phyloP scores from a whole-genome alignment of 1,140 invertebrate genomes.

The Ceratina calcarata region DNA sequence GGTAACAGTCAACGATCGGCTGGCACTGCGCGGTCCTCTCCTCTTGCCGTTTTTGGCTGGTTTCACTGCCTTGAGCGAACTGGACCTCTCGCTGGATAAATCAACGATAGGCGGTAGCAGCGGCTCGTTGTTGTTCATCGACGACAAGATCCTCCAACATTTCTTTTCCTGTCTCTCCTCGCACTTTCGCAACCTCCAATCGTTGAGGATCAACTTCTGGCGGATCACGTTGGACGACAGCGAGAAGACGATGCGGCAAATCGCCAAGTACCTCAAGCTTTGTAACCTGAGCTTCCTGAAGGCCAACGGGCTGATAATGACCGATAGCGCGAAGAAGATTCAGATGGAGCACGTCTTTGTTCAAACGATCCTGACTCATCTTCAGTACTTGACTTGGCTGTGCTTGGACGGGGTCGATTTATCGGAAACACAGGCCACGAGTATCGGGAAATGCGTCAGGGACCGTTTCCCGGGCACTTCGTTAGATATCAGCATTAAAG shows the following conservation, averaged over 20 bases:
- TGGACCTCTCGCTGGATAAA: slow-evolving; percentile 79
- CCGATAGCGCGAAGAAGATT: slow-evolving; percentile 72
- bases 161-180: slow-evolving; percentile 77
- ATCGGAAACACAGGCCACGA: slow-evolving; percentile 72
- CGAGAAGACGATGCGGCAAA: slow-evolving; percentile 76
- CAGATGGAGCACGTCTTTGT: slow-evolving; percentile 78
- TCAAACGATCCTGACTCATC: slow-evolving; percentile 74
- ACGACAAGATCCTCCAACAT: slow-evolving; percentile 77
- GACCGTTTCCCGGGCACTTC: slow-evolving; percentile 75
- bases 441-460: slow-evolving; percentile 77
- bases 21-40: slow-evolving; percentile 79
- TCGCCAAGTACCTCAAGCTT: slow-evolving; percentile 75
- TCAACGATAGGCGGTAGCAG: slow-evolving; percentile 73
- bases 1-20: slow-evolving; percentile 79
- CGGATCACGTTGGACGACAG: slow-evolving; percentile 76
- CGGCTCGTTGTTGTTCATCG: slow-evolving; percentile 75
- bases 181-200: slow-evolving; percentile 75
- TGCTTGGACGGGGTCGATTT: slow-evolving; percentile 77
- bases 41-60: slow-evolving; percentile 79
- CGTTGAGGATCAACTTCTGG: slow-evolving; percentile 78
- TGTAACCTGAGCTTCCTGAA: slow-evolving; percentile 76
- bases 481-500: slow-evolving; percentile 77
- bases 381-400: slow-evolving; percentile 77
- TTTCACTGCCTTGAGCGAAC: slow-evolving; percentile 79
- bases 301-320: slow-evolving; percentile 73